Base-by-base conservation (phyloP, 2,113 vertebrate species). In the Lepus europaeus region DNA sequence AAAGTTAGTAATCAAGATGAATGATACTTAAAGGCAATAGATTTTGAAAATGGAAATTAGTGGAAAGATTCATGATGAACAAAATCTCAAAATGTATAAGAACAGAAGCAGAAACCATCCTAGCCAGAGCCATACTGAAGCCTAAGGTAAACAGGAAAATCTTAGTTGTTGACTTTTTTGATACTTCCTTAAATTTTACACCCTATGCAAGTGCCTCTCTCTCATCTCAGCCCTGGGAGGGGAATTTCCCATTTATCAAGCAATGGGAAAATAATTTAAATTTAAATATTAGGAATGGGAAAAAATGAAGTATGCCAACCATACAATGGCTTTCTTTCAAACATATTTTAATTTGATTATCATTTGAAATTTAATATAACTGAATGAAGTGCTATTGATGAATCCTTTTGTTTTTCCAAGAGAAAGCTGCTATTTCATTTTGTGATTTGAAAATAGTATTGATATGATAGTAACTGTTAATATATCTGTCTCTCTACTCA, bases 41-140 rank as follows among this genome's bases (percentile, higher is more conserved):
- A 53, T 85, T 53, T 76, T 4, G 74, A 87, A 90, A 94, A 64
- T n/a, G 61, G 2, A 68, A 68, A 74, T 63, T 17, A 87, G 31
- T 73, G 13, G 9, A 53, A 82, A 95, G 69, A 23, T 27, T 13
- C 51, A 82, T n/a, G 56, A n/a, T 56, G 7, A 91, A 39, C 36
- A 79, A 90, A 95, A 79, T 66, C 93, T 66, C 7, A 68, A 51
- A 63, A 39, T 51, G 3, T 36, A 29, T 85, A 72, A 87, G 45
- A 56, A 77, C 17, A 51, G 49, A 49, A 64, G 59, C 3, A 84
- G 66, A 90, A 89, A 36, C 17, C 23, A 5, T 72, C 23, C 16
- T 3, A 8, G 64, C 0, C 3, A 79, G 9, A 59, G 17, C 14
- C 8, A 23, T 86, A 74, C 11, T 36, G 33, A 7, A 81, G 8